Evolutionary conservation across 2,888 invertebrate genomes (phyloP), one percentile per base, ranked within the genome.

Genomic region (Antitype chi): DNA sequence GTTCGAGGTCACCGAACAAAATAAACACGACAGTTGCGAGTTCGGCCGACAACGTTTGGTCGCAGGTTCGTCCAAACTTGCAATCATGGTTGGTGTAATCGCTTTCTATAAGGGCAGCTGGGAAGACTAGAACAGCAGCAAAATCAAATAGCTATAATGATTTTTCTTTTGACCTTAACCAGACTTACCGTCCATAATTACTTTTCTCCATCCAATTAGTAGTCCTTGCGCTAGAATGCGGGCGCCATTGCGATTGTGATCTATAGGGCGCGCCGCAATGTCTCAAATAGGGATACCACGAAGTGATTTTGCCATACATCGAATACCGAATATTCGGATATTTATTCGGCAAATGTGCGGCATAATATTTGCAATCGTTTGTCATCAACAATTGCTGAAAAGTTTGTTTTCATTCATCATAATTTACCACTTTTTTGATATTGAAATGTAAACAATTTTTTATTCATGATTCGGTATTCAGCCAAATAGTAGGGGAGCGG

Each of bases 201-300:
- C 76, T 81, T 85, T 69, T 71, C 38, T 64, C 59, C 74, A 60
- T 83, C 75, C 76, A 85, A 85, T 85, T 85, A 78, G 81, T 74
- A 76, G 74, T 78, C 60, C 72, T 80, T 83, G 64, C 77, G 63
- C 69, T 71, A 78, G 57, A 32, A 83, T 85, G 83, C 86, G 85
- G 85, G 83, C 59, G 71, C 75, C 73, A 85, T 85, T 85, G 86
- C 85, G 73, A 78, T 78, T 77, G 38, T 38, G 38, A 38, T 38
- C 6, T 55, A 68, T 73, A 77, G 47, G 47, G n/a, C 70, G 60
- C 57, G 72, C 28, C 59, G 71, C 67, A 64, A 28, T 28, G 25
- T 25, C 43, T 20, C 20, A 7, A 25, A 20, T n/a, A 71, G 74
- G 59, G 70, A 73, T 59, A 32, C 11, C 20, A 59, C 32, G 20